Percentiles rank a stretch among this genome's conserved stretches.
Conservation (phyloP, 2,113 vertebrate species). For the Fregetta grallaria region DNA sequence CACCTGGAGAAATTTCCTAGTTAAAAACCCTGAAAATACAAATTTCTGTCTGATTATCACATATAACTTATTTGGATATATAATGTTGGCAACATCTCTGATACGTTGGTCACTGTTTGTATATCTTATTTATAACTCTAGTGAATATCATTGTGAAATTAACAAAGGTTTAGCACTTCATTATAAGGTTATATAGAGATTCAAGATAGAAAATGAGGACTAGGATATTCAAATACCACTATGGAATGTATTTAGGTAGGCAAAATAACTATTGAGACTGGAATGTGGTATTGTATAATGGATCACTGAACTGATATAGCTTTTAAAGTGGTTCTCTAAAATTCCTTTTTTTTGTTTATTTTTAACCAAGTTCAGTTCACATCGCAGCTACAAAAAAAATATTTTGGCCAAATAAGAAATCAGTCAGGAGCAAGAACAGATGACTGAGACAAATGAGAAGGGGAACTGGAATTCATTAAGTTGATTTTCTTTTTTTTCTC, state of each 20-base stretch:
- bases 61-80: neutral
- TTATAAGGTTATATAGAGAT: neutral
- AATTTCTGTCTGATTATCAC: neutral
- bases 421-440: neutral
- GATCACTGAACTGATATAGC: neutral
- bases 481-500: neutral
- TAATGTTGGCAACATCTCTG: neutral
- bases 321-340: neutral
- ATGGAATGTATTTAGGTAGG: neutral
- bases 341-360: neutral
- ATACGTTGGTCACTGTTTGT: neutral
- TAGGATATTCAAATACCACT: neutral
- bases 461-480: neutral
- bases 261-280: neutral
- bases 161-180: neutral
- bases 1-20: neutral
- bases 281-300: neutral
- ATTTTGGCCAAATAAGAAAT: neutral
- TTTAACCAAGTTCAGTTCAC: neutral
- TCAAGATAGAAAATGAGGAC: neutral
- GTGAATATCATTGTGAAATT: neutral
- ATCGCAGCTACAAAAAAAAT: accelerated
- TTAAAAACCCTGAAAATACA: neutral
- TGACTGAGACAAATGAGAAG: neutral
- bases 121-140: neutral